Evolutionary conservation across 1,140 invertebrate species (phyloP).

Genomic region (Triops longicaudatus): DNA sequence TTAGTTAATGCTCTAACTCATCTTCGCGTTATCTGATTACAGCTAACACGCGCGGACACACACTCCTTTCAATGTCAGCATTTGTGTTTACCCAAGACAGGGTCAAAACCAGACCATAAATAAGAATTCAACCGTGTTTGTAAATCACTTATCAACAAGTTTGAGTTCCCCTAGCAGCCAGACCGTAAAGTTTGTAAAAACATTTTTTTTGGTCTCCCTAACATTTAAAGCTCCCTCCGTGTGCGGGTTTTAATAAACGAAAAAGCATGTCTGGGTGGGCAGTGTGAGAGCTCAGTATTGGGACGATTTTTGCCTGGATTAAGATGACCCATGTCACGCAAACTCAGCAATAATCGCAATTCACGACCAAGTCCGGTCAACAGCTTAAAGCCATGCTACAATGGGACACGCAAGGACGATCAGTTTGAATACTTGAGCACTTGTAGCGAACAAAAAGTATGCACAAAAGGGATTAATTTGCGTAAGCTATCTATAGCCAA

Average conservation of each 20-base stretch:
- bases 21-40: too few relatives aligned
- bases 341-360: background rate
- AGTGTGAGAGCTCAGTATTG: background rate
- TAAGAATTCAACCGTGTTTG: background rate
- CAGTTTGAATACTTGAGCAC: too few relatives aligned
- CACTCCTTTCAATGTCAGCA: background rate
- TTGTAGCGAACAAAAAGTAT: too few relatives aligned
- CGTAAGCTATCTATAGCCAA: too few relatives aligned
- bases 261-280: background rate
- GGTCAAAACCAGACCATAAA: background rate
- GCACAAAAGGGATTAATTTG: too few relatives aligned
- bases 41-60: background rate
- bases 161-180: background rate
- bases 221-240: background rate
- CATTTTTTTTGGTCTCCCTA: background rate
- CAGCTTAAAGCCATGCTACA: background rate
- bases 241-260: background rate
- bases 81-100: background rate
- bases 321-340: background rate
- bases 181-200: background rate
- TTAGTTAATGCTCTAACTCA: too few relatives aligned
- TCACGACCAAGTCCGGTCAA: background rate
- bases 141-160: constrained; percentile 5
- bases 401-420: too few relatives aligned
- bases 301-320: background rate